A percentile compares a stretch with the other conserved stretches of the same genome.
These are phyloP conservation scores for Aldabrachelys gigantea DNA, from an alignment of 2,113 vertebrate species.

Conservation along the genomic window DNA sequence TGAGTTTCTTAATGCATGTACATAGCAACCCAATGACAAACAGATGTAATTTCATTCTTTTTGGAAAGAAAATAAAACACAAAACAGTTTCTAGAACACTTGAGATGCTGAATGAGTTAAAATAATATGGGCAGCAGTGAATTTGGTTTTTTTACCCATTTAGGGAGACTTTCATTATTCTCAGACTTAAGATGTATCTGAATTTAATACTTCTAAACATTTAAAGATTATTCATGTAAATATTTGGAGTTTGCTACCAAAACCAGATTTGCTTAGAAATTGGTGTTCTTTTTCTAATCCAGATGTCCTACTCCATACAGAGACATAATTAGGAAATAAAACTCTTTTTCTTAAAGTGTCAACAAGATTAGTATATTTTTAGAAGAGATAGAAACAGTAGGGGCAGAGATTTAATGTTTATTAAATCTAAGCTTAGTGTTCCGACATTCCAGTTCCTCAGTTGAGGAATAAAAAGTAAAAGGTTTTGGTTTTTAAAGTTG, in stretches of 20 bases:
- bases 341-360: background rate
- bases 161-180: background rate
- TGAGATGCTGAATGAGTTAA: background rate
- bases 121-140: background rate
- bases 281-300: background rate
- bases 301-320: background rate
- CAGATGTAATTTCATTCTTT: background rate
- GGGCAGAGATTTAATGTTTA: background rate
- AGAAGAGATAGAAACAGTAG: background rate
- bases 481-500: slow-evolving; percentile 28
- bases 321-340: background rate
- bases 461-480: background rate
- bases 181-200: background rate
- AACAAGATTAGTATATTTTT: background rate
- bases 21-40: slow-evolving; percentile 1
- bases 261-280: background rate
- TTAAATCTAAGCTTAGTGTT: slow-evolving; percentile 6
- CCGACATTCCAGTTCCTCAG: background rate
- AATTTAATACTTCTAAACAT: background rate
- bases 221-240: background rate
- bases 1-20: background rate
- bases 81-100: background rate
- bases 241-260: background rate
- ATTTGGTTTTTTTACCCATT: background rate
- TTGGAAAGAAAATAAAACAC: background rate